These are phyloP conservation scores for Pseudoips prasinana DNA, from an alignment of 2,888 invertebrate species.

Conservation along the genomic window DNA sequence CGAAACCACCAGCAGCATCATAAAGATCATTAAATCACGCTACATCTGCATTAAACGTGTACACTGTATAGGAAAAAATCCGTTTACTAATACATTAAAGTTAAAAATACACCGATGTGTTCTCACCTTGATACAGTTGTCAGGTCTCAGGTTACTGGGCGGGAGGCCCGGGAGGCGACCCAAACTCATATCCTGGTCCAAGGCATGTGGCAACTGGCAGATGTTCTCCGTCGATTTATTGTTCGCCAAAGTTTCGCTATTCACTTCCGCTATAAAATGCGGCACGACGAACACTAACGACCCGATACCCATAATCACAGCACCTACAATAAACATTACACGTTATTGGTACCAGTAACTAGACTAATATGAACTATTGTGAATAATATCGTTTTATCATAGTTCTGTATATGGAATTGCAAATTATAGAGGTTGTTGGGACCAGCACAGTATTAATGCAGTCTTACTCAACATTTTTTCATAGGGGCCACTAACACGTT, in stretches of 20 bases:
- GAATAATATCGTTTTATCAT: too few species aligned
- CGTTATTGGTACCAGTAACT: neutral
- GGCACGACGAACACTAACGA: constrained; percentile 96
- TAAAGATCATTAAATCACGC: too few species aligned
- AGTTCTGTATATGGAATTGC: too few species aligned
- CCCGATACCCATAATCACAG: constrained; percentile 96
- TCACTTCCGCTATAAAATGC: constrained; percentile 93
- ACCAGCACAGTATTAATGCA: too few species aligned
- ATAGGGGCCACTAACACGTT: too few species aligned
- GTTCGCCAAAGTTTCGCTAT: constrained; percentile 85
- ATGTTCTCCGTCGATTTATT: constrained; percentile 91
- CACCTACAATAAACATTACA: constrained; percentile 75
- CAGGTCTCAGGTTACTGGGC: constrained; percentile 87
- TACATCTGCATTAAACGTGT: too few species aligned
- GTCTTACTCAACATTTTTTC: too few species aligned
- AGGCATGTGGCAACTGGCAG: constrained; percentile 87
- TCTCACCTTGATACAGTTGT: constrained; percentile 90
- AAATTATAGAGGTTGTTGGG: too few species aligned
- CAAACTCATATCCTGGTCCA: constrained; percentile 87
- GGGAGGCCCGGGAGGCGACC: constrained; percentile 87
- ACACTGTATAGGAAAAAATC: too few species aligned
- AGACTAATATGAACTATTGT: constrained; percentile 1
- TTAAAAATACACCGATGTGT: too few species aligned
- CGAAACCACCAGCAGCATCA: too few species aligned
- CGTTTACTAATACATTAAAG: too few species aligned